Percentiles rank a stretch among this genome's conserved stretches.
These are phyloP conservation scores for Parus major DNA, from an alignment of 2,113 vertebrate genomes.

Conservation along the genomic window DNA sequence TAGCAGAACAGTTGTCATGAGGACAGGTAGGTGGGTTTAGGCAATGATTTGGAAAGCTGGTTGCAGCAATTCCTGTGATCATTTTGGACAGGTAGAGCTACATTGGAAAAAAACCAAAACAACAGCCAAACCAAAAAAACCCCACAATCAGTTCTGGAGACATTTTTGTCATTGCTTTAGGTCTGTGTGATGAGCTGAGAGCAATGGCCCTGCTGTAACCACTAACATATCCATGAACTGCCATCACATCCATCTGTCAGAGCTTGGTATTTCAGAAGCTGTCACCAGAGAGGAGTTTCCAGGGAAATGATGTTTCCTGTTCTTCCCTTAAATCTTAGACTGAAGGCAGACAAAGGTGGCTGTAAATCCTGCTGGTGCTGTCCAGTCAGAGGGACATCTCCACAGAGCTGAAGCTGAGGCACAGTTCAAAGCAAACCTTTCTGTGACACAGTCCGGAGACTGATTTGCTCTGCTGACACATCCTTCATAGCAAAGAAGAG, in stretches of 20 bases:
- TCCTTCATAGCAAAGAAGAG: background rate
- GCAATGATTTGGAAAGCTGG: background rate
- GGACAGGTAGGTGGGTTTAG: background rate
- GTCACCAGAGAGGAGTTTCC: background rate
- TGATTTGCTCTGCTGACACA: background rate
- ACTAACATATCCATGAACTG: background rate
- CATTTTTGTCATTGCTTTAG: background rate
- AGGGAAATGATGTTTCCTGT: background rate
- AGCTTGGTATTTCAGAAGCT: background rate
- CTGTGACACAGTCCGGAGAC: background rate
- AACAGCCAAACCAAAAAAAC: background rate
- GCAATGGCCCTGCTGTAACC: background rate
- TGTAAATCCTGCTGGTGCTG: background rate
- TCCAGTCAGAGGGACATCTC: background rate
- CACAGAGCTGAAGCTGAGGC: background rate
- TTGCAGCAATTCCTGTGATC: background rate
- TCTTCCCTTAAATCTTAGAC: background rate
- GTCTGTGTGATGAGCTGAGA: background rate
- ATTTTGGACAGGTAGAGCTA: background rate
- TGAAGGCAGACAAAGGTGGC: background rate
- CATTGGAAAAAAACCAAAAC: rapidly evolving
- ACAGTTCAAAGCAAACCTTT: background rate
- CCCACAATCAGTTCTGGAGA: background rate
- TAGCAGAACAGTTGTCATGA: background rate
- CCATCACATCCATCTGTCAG: background rate